Evolutionary conservation across 2,888 invertebrate genomes (phyloP), one percentile per base, ranked within the genome.

Genomic region (Vanessa cardui): DNA sequence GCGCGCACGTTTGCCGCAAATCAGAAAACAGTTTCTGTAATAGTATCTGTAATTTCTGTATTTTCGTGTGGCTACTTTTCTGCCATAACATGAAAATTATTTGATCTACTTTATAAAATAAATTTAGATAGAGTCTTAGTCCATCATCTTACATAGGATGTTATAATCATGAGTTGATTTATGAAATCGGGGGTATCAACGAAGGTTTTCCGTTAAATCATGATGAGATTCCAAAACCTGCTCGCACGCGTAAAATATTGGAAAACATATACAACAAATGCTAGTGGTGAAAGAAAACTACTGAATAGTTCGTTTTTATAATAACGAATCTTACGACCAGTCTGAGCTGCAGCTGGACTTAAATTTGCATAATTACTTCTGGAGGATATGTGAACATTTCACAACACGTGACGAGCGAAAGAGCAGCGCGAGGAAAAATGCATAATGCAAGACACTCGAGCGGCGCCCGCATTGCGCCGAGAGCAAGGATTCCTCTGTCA

Each of bases 1-100:
- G 60, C 60, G 31, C 60, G 60, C 60, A 49, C 60, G 60, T 49
- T 31, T 47, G 31, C 15, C 31, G 49, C 60, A 61, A 61, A 61
- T 61, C 60, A 47, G 60, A 47, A 61, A 61, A 61, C 33, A 6
- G 33, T 46, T 46, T 16, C 7, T 21, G 31, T 31, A 31, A 15
- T 47, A n/a, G 31, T 33, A 33, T 31, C 47, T n/a, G 31, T 49
- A n/a, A n/a, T 33, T 18, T 61, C 31, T 7, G 47, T n/a, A 47
- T 39, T 4, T 39, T 39, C 39, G 12, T 39, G 47, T 47, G 8
- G 47, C 47, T 18, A 47, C n/a, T 47, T 47, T 8, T 47, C 18
- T n/a, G 2, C 6, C 1, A 47, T 5, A 47, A 47, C 16, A 8
- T 47, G 16, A 15, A 47, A 16, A 1, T 7, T 7, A 47, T 47